phyloP scores from a whole-genome alignment of 2,113 vertebrate genomes.

The Trichomycterus rosablanca region DNA sequence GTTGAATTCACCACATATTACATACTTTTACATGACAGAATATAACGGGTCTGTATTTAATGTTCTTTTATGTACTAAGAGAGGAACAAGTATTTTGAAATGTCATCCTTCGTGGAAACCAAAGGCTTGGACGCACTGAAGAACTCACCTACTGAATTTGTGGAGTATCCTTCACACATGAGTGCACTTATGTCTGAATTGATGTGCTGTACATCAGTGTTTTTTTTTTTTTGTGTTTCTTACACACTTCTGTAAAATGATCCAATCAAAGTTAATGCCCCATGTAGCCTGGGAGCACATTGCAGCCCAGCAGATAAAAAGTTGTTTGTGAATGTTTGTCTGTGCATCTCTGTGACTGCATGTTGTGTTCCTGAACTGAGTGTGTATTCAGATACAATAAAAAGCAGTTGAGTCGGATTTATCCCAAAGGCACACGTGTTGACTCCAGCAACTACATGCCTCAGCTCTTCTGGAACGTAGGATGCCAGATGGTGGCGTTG shows the following conservation, averaged over 20 bases:
- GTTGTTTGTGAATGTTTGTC: neutral
- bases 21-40: neutral
- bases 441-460: constrained; percentile 93
- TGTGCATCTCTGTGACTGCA: neutral
- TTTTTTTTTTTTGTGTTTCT: constrained; percentile 2
- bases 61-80: constrained; percentile 54
- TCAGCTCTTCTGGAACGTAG: constrained; percentile 88
- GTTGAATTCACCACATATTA: no score
- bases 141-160: constrained; percentile 78
- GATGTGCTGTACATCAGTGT: neutral
- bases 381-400: constrained; percentile 80
- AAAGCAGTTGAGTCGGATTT: constrained; percentile 86
- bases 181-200: neutral
- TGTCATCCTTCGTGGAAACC: constrained; percentile 90
- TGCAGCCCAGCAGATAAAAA: no score
- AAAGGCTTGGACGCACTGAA: constrained; percentile 85
- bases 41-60: neutral
- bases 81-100: constrained; percentile 81
- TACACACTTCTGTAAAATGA: neutral
- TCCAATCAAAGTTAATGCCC: no score
- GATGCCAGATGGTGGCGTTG: constrained; percentile 88
- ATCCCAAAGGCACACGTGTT: constrained; percentile 87
- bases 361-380: constrained; percentile 27
- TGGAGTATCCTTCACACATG: constrained; percentile 77
- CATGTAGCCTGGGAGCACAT: no score